phyloP scores from a whole-genome alignment of 1,140 invertebrate genomes.

The Brachionus rubens region DNA sequence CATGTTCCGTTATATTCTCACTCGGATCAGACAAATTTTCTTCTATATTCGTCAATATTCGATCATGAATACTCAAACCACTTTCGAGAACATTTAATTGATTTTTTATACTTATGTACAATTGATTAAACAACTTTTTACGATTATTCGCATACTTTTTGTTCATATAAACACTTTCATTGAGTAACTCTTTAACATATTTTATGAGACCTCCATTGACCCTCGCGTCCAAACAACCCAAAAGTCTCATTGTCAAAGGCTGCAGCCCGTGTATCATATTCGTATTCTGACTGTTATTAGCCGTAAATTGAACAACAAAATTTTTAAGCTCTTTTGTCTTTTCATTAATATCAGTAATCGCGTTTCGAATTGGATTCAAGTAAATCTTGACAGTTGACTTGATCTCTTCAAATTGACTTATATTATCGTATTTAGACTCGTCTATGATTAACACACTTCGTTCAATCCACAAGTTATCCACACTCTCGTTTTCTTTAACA shows the following conservation, averaged over 20 bases:
- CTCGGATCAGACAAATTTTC: background rate
- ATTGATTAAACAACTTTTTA: conserved; percentile 20
- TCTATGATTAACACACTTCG: conserved; percentile 16
- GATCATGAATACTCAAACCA: conserved; percentile 45
- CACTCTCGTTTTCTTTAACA: conserved; percentile 39
- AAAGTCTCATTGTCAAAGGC: conserved; percentile 33
- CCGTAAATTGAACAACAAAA: conserved; percentile 34
- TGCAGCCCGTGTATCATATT: conserved; percentile 31
- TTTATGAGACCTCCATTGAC: conserved; percentile 43
- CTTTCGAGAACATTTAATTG: conserved; percentile 31
- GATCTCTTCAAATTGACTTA: conserved; percentile 24
- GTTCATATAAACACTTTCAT: background rate
- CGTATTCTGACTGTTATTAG: background rate
- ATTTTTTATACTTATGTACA: conserved; percentile 28
- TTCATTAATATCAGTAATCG: conserved; percentile 44
- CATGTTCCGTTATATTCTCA: background rate
- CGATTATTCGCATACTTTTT: conserved; percentile 7
- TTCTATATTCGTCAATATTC: conserved; percentile 18
- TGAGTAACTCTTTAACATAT: conserved; percentile 38
- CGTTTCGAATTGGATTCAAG: conserved; percentile 33
- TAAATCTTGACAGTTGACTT: conserved; percentile 11
- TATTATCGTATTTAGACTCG: background rate
- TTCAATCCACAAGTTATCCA: conserved; percentile 43
- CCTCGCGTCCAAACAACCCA: conserved; percentile 44
- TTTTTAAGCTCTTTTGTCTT: conserved; percentile 35